Evolutionary conservation across 2,888 invertebrate species (phyloP), one percentile per base, ranked within the genome.

Genomic region (Pollenia labialis): DNA sequence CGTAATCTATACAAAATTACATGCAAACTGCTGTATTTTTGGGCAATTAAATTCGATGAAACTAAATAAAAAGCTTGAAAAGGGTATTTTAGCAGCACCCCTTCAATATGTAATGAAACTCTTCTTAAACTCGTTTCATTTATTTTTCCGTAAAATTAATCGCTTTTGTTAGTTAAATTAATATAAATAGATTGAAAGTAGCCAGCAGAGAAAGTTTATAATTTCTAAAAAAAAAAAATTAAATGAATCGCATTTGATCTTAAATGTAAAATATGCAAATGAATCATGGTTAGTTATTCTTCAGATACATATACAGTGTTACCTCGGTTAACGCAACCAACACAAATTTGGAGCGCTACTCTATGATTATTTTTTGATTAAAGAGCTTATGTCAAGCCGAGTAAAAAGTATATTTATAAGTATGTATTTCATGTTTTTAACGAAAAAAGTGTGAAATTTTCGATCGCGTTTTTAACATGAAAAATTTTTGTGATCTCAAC

Each of bases 181-280:
- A 85, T 64, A 69, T n/a, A 50, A 64, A 68, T 68, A 69, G 56
- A 82, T 79, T 72, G 71, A 50, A 16, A 54, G 50, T 69, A 23
- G 50, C 50, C 72, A 72, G 52, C 12, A 64, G 42, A 74, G 11
- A 79, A 62, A 56, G n/a, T 69, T 60, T 32, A 60, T 48, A 52
- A 56, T 69, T 76, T 32, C 12, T 11, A 11, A 18, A 54, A 12
- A 62, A 62, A 42, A 62, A 72, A 69, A 42, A 82, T 46, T 40
- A 64, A 80, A 76, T 42, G 44, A 56, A 83, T 68, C 52, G 64
- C 80, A 64, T 72, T 83, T 76, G 42, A 44, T 54, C 42, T 74
- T 48, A 77, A 85, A 69, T 52, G 62, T 68, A 72, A 85, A 84
- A 72, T 81, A 81, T 84, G 80, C 83, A 83, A 87, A 84, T 77